Evolutionary conservation across 1,140 invertebrate genomes (phyloP), one percentile per base, ranked within the genome.

Genomic region (Marisa cornuarietis): DNA sequence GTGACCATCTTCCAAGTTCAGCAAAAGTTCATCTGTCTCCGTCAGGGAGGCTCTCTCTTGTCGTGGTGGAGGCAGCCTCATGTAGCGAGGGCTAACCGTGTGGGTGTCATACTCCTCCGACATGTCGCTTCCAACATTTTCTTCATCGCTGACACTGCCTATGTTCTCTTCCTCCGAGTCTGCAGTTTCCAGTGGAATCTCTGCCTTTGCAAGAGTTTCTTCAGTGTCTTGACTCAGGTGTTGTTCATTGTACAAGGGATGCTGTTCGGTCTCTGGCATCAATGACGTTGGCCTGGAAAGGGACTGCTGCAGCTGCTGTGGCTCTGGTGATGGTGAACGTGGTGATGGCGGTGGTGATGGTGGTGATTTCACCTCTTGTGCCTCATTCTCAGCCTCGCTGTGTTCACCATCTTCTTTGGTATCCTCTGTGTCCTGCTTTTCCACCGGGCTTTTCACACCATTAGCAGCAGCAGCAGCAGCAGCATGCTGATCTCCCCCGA

Each of bases 121-220:
- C 52, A 13, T 62, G 75, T 42, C 78, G 54, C 31, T 82, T 73
- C 20, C 54, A 58, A 58, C 0, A 9, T 78, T 69, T 73, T 85
- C 84, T 20, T 82, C 78, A 71, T 85, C 83, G 77, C 85, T 85
- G 42, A 84, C 86, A 79, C 83, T 83, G 24, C 82, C 83, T 52
- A 85, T 84, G 76, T 85, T 81, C 42, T 85, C 86, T 80, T 85
- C 83, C 10, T 84, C 83, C 26, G 74, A 78, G 18, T 80, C 81
- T 14, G 66, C 77, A 10, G 58, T 22, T 31, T 76, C 74, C 1
- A 58, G 18, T 13, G 71, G 71, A 18, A 54, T 54, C 31, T 74
- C 78, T 24, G 61, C 31, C 5, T 52, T 72, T 26, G 18, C 20
- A 20, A 73, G 71, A 18, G 2, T 63, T 26, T 79, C 71, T 10